Percentiles rank a stretch among this genome's conserved stretches.
Evolutionary conservation across 1,140 invertebrate species (phyloP).

Genomic region (Cotesia glomerata): DNA sequence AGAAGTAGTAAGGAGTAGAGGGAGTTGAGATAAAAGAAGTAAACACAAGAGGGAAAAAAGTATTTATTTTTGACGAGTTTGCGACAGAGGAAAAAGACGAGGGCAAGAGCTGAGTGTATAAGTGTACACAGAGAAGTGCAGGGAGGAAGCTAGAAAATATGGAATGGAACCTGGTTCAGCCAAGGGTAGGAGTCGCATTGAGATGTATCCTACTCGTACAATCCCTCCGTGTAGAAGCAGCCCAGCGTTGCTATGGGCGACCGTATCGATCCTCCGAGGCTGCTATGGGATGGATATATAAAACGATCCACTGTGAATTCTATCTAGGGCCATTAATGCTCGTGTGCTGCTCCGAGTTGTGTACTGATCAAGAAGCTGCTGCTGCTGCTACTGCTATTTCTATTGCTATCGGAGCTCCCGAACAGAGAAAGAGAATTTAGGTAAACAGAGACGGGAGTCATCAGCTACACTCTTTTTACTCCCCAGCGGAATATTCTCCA

Average conservation of each 20-base stretch:
- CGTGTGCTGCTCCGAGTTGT: slow-evolving; percentile 39
- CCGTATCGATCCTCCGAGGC: slow-evolving; percentile 46
- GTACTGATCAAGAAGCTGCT: neutral
- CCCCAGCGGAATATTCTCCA: no score
- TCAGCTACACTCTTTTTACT: no score
- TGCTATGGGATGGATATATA: slow-evolving; percentile 45
- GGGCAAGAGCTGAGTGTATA: neutral
- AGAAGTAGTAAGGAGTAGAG: neutral
- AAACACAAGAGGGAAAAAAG: neutral
- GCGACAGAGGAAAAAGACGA: neutral
- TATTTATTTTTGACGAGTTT: slow-evolving; percentile 13
- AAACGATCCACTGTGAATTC: slow-evolving; percentile 52
- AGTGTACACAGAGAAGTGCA: neutral
- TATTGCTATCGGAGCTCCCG: neutral
- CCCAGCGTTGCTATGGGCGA: slow-evolving; percentile 42
- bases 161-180: neutral
- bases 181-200: slow-evolving; percentile 41
- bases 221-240: slow-evolving; percentile 36
- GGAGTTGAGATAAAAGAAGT: neutral
- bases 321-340: slow-evolving; percentile 45
- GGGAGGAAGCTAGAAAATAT: neutral
- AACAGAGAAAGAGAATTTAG: no score
- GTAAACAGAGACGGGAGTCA: no score
- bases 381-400: no score
- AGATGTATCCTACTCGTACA: slow-evolving; percentile 45